Base-by-base conservation (phyloP, 1,140 invertebrate genomes). In the Drosophila virilis region DNA sequence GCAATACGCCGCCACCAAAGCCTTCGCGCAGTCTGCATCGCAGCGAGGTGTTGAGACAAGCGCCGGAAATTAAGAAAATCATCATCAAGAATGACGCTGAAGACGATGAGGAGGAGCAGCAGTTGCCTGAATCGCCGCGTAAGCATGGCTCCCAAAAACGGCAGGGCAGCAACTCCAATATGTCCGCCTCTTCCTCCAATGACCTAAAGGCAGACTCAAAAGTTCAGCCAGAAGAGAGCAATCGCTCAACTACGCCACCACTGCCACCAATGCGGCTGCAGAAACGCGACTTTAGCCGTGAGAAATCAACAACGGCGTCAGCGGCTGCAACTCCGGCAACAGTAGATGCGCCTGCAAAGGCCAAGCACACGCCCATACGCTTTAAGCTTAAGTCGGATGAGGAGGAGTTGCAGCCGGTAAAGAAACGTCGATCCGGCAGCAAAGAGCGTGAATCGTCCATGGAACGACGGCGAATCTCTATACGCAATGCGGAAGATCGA, bases 41-140 rank as follows among this genome's bases (percentile, higher is more conserved):
- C 15, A 90, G 37, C 48, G 86, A 91, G 57, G 70, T 80, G 3
- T 66, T 88, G 38, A 78, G 92, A 52, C 90, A 91, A 69, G 66
- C 77, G 17, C 93, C 91, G 62, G 88, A 92, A 46, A 60, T 91
- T 9, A 91, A 92, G 32, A 92, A 92, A 58, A 92, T 86, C 12
- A 80, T 92, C 15, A 80, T 91, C 5, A 91, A 90, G 37, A 83
- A 91, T 52, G 77, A 73, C 67, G 77, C 80, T 52, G 81, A 92
- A 77, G 85, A 92, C 35, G 81, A 92, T 79, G 78, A 91, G 7
- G 85, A 88, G 40, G 72, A 89, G 12, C 84, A 89, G 15, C 46
- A 51, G 22, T 0, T 52, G 52, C 64, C 62, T 9, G 52, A 52
- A 17, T 42, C 38, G 10, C 22, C 67, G 17, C 85, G 69, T 9